Conservation (phyloP, 2,113 vertebrate genomes). For the Bolborhynchus lineola region DNA sequence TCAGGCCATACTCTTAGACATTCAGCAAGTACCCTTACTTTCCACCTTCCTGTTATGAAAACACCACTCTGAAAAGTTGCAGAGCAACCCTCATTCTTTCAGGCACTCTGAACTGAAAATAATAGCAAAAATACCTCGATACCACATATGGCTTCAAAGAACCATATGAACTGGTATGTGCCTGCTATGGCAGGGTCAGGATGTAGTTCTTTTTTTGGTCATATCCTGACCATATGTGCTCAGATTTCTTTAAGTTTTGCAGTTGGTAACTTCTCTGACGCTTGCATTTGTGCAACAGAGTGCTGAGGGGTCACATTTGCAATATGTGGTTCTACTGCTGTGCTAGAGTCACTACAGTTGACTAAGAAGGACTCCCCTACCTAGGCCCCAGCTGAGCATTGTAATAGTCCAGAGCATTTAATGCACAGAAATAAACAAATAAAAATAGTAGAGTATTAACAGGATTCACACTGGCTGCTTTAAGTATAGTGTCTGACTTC, state of each 20-base stretch:
- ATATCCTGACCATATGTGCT: background rate
- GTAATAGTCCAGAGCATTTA: background rate
- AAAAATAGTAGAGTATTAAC: background rate
- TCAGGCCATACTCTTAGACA: rapidly evolving
- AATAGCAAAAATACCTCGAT: background rate
- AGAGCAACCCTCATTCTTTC: background rate
- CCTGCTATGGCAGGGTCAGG: rapidly evolving
- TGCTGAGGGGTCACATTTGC: background rate
- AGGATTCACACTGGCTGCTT: background rate
- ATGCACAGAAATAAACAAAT: background rate
- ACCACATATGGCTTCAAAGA: background rate
- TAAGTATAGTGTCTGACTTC: background rate
- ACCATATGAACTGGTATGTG: background rate
- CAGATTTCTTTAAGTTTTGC: background rate
- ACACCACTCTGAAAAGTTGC: background rate
- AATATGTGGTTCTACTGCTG: background rate
- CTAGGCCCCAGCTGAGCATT: background rate
- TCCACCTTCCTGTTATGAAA: background rate
- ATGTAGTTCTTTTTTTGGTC: background rate
- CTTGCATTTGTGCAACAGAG: background rate
- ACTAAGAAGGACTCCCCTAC: background rate
- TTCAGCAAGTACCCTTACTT: rapidly evolving
- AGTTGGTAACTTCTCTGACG: background rate
- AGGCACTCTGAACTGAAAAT: background rate
- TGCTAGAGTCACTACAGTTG: background rate